Evolutionary conservation across 2,888 invertebrate species (phyloP).

Genomic region (Dysmachus trigonus): DNA sequence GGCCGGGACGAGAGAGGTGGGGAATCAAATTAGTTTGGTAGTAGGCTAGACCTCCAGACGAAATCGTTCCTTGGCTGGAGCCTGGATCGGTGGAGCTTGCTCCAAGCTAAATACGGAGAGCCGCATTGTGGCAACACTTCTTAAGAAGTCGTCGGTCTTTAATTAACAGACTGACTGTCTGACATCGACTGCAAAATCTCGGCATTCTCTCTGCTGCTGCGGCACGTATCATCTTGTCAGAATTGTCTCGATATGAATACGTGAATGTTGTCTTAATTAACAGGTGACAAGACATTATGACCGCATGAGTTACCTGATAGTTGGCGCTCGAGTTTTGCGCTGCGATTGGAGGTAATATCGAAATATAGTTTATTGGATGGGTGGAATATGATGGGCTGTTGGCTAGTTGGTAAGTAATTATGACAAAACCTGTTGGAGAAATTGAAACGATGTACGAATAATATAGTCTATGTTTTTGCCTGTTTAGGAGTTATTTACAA

Average conservation of each 20-base stretch:
- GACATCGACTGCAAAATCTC: neutral
- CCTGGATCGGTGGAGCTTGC: neutral
- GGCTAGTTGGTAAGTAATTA: neutral
- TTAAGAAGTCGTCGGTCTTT: constrained; percentile 3
- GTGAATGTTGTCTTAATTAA: neutral
- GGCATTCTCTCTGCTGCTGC: neutral
- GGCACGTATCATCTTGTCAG: neutral
- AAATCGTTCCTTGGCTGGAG: neutral
- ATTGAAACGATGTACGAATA: neutral
- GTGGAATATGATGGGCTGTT: neutral
- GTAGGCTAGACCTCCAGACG: neutral
- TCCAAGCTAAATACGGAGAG: neutral
- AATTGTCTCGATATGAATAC: neutral
- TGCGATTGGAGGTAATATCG: neutral
- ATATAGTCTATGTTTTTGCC: neutral
- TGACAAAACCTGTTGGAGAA: neutral
- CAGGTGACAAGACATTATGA: neutral
- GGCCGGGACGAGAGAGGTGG: neutral
- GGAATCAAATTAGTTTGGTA: neutral
- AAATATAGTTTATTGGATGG: neutral
- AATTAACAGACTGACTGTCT: neutral
- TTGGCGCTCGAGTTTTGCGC: neutral
- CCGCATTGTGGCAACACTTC: neutral
- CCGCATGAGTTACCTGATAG: neutral
- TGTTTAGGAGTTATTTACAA: neutral